Evolutionary conservation across 2,113 vertebrate species (phyloP), one percentile per base, ranked within the genome.

Genomic region (Isurus oxyrinchus): DNA sequence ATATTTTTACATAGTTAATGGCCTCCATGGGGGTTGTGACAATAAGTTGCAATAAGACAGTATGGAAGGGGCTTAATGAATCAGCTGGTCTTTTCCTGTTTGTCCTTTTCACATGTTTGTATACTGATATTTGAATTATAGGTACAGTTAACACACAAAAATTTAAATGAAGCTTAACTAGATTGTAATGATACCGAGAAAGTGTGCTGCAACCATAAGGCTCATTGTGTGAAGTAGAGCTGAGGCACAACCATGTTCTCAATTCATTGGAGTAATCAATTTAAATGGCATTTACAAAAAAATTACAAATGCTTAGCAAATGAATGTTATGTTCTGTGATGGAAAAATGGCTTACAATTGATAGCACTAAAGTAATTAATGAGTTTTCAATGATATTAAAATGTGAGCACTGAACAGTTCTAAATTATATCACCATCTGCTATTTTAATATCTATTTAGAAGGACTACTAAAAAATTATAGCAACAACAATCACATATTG

Each of bases 111-210:
- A 57, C 13, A 16, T 21, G 5, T 84, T 6, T 84, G 81, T 19
- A 91, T 90, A 27, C 10, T 27, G 11, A 40, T 97, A 96, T 97
- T 94, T 91, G 96, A 97, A 96, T 61, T 35, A 40, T 21, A 93
- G 57, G 10, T 31, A 61, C 35, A 27, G 27, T 90, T 97, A 97
- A 97, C 97, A 96, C 94, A 96, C 94, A 97, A 97, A 96, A 97
- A 97, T 96, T 97, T 88, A 95, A 97, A 97, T 97, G 96, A 97
- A 97, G 53, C 97, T 97, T 97, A 97, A 97, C 97, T 96, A 94
- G 97, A 97, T 96, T 93, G 94, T 96, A 96, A 14, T 97, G 96
- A 96, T 53, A 96, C 76, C 84, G 55, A 86, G 88, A 96, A 96
- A 96, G 79, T 97, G 96, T 96, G 96, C 88, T 96, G 90, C 97